These are phyloP conservation scores for Cantharis rufa DNA, from an alignment of 2,888 invertebrate species.

Conservation along the genomic window DNA sequence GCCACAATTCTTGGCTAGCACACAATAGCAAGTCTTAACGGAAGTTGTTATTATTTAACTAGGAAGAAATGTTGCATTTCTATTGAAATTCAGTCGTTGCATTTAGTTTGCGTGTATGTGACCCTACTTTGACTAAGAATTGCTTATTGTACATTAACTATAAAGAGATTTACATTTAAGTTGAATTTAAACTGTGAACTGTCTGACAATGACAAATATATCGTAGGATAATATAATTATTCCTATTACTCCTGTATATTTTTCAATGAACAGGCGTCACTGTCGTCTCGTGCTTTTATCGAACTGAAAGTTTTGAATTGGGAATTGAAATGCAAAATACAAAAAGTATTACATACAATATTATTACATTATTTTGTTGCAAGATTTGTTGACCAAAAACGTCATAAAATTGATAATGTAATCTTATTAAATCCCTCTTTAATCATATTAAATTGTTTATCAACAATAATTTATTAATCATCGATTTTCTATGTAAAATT, in stretches of 20 bases:
- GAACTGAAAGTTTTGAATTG: not conserved
- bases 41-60: not conserved
- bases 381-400: not conserved
- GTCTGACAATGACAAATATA: not conserved
- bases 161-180: not conserved
- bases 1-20: not conserved
- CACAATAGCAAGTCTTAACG: not conserved
- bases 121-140: not conserved
- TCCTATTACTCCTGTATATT: not conserved
- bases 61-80: not conserved
- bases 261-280: too few relatives aligned
- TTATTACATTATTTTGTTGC: not conserved
- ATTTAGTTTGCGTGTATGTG: not conserved
- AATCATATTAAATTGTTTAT: not conserved
- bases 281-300: not conserved
- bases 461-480: not conserved
- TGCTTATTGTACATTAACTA: not conserved
- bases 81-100: not conserved
- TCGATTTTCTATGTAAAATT: not conserved
- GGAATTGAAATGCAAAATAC: not conserved
- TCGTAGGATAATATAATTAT: not conserved
- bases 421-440: not conserved
- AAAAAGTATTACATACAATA: not conserved
- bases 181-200: not conserved
- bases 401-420: not conserved